Percentiles rank a stretch among this genome's conserved stretches.
Conservation (phyloP, 1,140 invertebrate species). For the Teleopsis dalmanni region DNA sequence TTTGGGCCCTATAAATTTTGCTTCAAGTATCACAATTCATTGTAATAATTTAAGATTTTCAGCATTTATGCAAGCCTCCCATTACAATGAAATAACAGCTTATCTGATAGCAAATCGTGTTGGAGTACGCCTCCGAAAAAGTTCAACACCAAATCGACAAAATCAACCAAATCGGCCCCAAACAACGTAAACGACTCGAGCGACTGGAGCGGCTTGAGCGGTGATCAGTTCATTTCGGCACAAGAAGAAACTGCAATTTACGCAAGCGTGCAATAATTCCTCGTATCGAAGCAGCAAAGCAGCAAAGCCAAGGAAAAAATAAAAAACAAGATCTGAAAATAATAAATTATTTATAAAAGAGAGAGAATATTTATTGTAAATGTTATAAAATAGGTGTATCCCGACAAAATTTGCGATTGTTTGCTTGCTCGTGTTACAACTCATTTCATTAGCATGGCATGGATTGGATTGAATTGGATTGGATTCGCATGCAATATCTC, state of each 20-base stretch:
- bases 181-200: not conserved
- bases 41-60: too few relatives aligned
- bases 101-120: constrained; percentile 15
- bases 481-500: constrained; percentile 3
- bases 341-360: too few relatives aligned
- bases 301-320: too few relatives aligned
- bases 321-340: too few relatives aligned
- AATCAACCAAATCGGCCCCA: not conserved
- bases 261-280: not conserved
- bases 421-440: constrained; percentile 2
- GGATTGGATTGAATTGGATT: not conserved
- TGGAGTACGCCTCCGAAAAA: constrained; percentile 8
- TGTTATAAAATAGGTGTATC: constrained; percentile 11
- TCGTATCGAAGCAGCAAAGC: constrained; percentile 2
- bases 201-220: not conserved
- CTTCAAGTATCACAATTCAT: too few relatives aligned
- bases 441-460: not conserved
- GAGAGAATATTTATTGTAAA: too few relatives aligned
- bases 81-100: constrained; percentile 13
- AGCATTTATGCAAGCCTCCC: constrained; percentile 5
- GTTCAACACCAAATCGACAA: constrained; percentile 1
- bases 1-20: too few relatives aligned
- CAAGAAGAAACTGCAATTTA: not conserved
- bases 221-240: not conserved
- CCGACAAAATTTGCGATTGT: constrained; percentile 9